phyloP scores from a whole-genome alignment of 2,797 vertebrate genomes.

The Syngnathus acus region DNA sequence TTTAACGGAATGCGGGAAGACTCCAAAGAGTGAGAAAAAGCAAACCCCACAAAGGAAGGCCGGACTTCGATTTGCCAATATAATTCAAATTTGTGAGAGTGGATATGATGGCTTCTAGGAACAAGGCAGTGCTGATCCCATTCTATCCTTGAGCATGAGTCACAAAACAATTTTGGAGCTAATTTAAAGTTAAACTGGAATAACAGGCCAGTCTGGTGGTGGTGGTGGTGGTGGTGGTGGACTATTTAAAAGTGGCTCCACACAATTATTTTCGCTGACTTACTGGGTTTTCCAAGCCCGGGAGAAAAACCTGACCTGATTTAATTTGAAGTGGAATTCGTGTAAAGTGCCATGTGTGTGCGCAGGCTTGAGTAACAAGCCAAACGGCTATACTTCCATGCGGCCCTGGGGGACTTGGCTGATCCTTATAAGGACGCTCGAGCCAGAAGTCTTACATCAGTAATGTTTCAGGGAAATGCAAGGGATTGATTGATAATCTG shows the following conservation, averaged over 20 bases:
- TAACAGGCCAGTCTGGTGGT: neutral
- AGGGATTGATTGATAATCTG: neutral
- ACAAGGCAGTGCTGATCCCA: neutral
- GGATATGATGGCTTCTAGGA: neutral
- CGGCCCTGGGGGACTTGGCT: constrained; percentile 35
- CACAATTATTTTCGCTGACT: constrained; percentile 36
- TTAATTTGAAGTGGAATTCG: constrained; percentile 48
- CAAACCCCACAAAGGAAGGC: neutral
- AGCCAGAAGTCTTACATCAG: constrained; percentile 27
- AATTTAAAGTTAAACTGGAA: constrained; percentile 5
- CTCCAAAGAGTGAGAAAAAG: neutral
- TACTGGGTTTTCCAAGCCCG: constrained; percentile 23
- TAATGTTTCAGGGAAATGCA: constrained; percentile 24
- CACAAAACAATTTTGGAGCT: neutral
- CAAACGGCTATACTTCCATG: constrained; percentile 48
- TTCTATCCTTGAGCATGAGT: neutral
- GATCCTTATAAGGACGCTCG: constrained; percentile 16
- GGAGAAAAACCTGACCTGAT: constrained; percentile 56
- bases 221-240: neutral
- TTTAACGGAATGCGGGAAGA: neutral
- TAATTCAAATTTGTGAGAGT: neutral
- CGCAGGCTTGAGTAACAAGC: constrained; percentile 47
- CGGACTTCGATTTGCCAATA: too few species aligned
- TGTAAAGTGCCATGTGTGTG: constrained; percentile 42
- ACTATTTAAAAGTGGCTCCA: constrained; percentile 26